Percentiles rank a stretch among this genome's conserved stretches.
Evolutionary conservation across 1,140 invertebrate genomes (phyloP).

Genomic region (Cherax quadricarinatus): DNA sequence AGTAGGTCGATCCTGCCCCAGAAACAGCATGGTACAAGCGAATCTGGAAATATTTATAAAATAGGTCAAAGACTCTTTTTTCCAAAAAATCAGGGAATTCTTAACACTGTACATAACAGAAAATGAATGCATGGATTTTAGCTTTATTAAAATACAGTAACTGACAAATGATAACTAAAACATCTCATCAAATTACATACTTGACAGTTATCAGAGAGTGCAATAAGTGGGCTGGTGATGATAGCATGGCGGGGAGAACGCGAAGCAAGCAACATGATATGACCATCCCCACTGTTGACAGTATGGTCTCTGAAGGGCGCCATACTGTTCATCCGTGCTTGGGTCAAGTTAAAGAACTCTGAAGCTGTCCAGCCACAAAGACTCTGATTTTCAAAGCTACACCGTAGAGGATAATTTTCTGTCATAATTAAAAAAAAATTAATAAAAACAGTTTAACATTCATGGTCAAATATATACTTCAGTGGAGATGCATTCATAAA

Average conservation of each 20-base stretch:
- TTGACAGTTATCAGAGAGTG: slow-evolving; percentile 40
- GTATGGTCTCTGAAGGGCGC: slow-evolving; percentile 68
- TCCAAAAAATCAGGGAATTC: neutral
- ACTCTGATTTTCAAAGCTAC: slow-evolving; percentile 48
- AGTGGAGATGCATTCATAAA: too few relatives aligned
- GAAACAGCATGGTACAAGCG: slow-evolving; percentile 36
- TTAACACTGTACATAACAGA: neutral
- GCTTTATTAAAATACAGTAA: too few relatives aligned
- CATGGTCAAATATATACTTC: too few relatives aligned
- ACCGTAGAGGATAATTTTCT: slow-evolving; percentile 54
- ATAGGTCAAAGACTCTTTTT: neutral
- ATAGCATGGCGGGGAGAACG: neutral
- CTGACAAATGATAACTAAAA: neutral
- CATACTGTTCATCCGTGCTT: neutral
- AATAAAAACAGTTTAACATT: neutral
- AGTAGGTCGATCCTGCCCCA: neutral
- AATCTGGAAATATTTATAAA: slow-evolving; percentile 20
- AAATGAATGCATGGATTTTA: neutral
- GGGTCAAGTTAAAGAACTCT: slow-evolving; percentile 9
- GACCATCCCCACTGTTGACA: slow-evolving; percentile 56
- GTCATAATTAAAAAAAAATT: neutral
- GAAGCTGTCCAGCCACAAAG: slow-evolving; percentile 30
- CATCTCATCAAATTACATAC: slow-evolving; percentile 10
- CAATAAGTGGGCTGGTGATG: slow-evolving; percentile 43
- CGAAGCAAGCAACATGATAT: slow-evolving; percentile 5